Evolutionary conservation across 2,113 vertebrate genomes (phyloP).

Genomic region (Tenebrosternarchus preto): DNA sequence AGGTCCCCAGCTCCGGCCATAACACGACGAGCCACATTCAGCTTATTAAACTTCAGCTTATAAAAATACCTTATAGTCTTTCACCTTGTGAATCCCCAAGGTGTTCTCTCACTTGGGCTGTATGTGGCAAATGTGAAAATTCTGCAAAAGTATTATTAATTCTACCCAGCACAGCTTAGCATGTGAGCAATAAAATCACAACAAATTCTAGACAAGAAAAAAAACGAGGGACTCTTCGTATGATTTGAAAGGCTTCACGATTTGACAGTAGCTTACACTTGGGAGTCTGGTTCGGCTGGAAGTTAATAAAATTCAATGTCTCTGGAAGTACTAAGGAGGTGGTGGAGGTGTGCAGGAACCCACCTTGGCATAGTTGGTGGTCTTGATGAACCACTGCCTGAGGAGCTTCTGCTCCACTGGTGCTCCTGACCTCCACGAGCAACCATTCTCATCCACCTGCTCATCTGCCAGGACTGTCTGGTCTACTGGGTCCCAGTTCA

Average conservation of each 20-base stretch:
- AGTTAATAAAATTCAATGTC: too few relatives aligned
- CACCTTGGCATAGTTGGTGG: constrained; percentile 93
- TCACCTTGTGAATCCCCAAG: not conserved
- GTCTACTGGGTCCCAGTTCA: constrained; percentile 98
- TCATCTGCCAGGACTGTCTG: constrained; percentile 95
- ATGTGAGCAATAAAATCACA: not conserved
- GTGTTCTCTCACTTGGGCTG: not conserved
- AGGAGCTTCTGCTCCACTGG: constrained; percentile 92
- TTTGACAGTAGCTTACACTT: too few relatives aligned
- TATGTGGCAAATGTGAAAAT: not conserved
- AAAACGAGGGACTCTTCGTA: not conserved
- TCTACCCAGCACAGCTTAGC: not conserved
- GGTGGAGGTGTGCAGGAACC: not conserved
- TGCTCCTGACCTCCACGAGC: constrained; percentile 93
- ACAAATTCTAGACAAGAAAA: constrained; percentile 15
- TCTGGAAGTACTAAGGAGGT: not conserved
- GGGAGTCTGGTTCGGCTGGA: too few relatives aligned
- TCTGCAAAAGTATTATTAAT: not conserved
- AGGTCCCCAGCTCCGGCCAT: not conserved
- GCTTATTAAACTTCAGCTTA: constrained; percentile 10
- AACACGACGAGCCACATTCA: not conserved
- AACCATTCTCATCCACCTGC: constrained; percentile 91
- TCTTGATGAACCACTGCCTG: constrained; percentile 96
- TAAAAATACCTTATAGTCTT: constrained; percentile 18
- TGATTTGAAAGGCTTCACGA: not conserved